These are phyloP conservation scores for Telmatherina bonti DNA, from an alignment of 2,797 vertebrate species.

Conservation along the genomic window DNA sequence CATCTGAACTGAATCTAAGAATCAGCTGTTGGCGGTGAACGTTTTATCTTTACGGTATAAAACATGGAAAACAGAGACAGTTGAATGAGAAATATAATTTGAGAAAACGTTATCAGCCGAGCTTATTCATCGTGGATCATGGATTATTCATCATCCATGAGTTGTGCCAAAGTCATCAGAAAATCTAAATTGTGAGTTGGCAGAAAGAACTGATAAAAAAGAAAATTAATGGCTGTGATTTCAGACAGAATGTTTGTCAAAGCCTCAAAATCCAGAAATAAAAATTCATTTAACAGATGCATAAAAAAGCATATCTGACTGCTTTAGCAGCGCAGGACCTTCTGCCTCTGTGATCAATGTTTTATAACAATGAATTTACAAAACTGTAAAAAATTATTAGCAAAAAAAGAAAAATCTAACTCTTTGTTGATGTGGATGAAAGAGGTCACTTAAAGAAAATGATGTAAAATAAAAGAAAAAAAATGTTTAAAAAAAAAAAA, in stretches of 20 bases:
- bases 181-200: slow-evolving; percentile 25
- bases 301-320: too few species aligned
- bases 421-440: too few species aligned
- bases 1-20: too few species aligned
- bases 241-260: slow-evolving; percentile 6
- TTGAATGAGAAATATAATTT: slow-evolving; percentile 5
- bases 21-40: too few species aligned
- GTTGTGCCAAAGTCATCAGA: slow-evolving; percentile 51
- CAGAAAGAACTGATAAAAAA: slow-evolving; percentile 35
- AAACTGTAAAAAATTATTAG: too few species aligned
- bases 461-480: too few species aligned
- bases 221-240: slow-evolving; percentile 58
- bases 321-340: too few species aligned
- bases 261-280: background rate
- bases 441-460: too few species aligned
- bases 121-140: slow-evolving; percentile 33
- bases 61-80: too few species aligned
- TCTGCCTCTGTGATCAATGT: background rate
- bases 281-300: background rate
- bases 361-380: background rate
- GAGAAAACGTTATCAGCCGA: background rate
- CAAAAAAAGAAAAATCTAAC: too few species aligned
- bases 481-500: too few species aligned
- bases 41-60: too few species aligned
- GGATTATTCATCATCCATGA: slow-evolving; percentile 67